Evolutionary conservation across 2,888 invertebrate species (phyloP).

Genomic region (Ischnura elegans): DNA sequence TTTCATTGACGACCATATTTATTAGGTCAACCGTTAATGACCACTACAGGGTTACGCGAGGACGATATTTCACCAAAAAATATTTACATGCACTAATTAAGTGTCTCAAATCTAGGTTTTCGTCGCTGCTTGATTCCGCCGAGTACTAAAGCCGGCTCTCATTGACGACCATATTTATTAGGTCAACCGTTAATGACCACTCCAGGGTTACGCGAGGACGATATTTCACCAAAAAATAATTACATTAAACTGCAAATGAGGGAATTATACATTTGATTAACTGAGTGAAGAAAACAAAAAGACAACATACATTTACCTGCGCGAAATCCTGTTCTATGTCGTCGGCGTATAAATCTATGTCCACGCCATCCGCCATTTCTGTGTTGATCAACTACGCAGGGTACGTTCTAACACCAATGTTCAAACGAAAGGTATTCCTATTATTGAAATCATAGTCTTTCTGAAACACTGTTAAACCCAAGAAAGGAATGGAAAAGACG

Average conservation of each 20-base stretch:
- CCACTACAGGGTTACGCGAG: not conserved
- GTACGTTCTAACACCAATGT: not conserved
- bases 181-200: not conserved
- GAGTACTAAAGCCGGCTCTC: no score
- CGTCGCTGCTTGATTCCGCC: no score
- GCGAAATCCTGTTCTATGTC: conserved; percentile 97
- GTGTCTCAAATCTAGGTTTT: no score
- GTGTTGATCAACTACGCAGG: not conserved
- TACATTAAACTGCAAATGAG: not conserved
- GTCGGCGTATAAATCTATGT: conserved; percentile 98
- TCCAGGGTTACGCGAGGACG: not conserved
- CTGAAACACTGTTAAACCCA: not conserved
- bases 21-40: not conserved
- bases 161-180: not conserved
- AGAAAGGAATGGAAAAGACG: not conserved
- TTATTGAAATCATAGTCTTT: not conserved
- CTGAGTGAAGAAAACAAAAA: conserved; percentile 53
- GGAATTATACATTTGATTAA: not conserved
- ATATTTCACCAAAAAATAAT: not conserved
- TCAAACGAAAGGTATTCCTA: not conserved
- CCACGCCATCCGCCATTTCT: conserved; percentile 96
- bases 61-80: not conserved
- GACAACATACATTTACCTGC: conserved; percentile 80
- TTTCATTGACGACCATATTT: not conserved
- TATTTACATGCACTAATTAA: no score